Evolutionary conservation across 2,888 invertebrate species (phyloP).

Genomic region (Augiades crinisus): DNA sequence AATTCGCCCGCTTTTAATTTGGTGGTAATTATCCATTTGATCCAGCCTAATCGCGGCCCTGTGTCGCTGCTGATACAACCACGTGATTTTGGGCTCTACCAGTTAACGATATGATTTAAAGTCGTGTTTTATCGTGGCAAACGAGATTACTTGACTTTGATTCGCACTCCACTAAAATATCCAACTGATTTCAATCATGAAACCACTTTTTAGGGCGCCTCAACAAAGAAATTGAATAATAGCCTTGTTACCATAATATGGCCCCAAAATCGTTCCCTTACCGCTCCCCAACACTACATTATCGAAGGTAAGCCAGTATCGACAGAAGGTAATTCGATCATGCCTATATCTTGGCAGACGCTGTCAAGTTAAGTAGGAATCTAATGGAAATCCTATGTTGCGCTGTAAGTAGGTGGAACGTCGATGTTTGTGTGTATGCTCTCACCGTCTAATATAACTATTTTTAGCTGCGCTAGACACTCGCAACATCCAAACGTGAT

Average conservation of each 20-base stretch:
- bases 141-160: not conserved
- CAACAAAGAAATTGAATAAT: slow-evolving; percentile 25
- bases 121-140: not conserved
- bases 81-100: not conserved
- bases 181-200: slow-evolving; percentile 7
- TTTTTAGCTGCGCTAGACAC: slow-evolving; percentile 13
- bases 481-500: not conserved
- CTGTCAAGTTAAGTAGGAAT: slow-evolving; percentile 64
- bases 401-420: slow-evolving; percentile 47
- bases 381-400: slow-evolving; percentile 75
- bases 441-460: slow-evolving; percentile 3
- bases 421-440: slow-evolving; percentile 32
- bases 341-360: slow-evolving; percentile 50
- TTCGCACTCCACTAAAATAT: not conserved
- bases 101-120: slow-evolving; percentile 6
- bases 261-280: slow-evolving; percentile 4
- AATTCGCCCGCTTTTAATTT: slow-evolving; percentile 50
- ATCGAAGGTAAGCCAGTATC: slow-evolving; percentile 42
- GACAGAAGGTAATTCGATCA: slow-evolving; percentile 65
- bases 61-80: slow-evolving; percentile 16
- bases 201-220: not conserved
- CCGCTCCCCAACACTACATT: slow-evolving; percentile 26
- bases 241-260: slow-evolving; percentile 11
- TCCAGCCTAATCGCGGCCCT: slow-evolving; percentile 29
- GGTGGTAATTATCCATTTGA: slow-evolving; percentile 44